Percentiles rank a stretch among this genome's conserved stretches.
These are phyloP conservation scores for Phortica magna DNA, from an alignment of 2,888 invertebrate genomes.

Conservation along the genomic window DNA sequence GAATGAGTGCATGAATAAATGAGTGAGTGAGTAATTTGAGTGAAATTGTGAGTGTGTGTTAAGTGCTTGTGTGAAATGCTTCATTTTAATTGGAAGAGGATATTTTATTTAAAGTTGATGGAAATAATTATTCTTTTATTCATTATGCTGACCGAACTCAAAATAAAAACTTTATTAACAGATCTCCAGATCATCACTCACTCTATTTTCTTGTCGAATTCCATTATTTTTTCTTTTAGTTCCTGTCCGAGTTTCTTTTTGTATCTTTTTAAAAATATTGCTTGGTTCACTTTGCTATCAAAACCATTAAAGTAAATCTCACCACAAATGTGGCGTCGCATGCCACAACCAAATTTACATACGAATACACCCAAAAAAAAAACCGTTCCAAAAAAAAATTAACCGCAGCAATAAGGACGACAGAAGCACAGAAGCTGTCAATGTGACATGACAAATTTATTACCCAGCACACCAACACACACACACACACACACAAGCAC, in stretches of 20 bases:
- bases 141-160: too few species aligned
- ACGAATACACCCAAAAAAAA: slow-evolving; percentile 17
- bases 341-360: slow-evolving; percentile 44
- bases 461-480: slow-evolving; percentile 37
- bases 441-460: slow-evolving; percentile 46
- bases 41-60: background rate
- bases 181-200: too few species aligned
- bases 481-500: slow-evolving; percentile 8
- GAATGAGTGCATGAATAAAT: background rate
- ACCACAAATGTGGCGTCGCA: slow-evolving; percentile 35
- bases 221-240: slow-evolving; percentile 9
- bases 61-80: too few species aligned
- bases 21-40: slow-evolving; percentile 27
- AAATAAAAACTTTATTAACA: too few species aligned
- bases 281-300: background rate
- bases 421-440: slow-evolving; percentile 38
- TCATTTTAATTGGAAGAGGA: too few species aligned
- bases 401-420: slow-evolving; percentile 34
- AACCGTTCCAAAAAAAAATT: background rate
- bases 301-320: slow-evolving; percentile 10
- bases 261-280: too few species aligned
- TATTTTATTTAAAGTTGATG: too few species aligned
- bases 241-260: slow-evolving; percentile 17
- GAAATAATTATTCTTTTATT: too few species aligned
- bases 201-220: too few species aligned